Evolutionary conservation across 2,113 vertebrate species (phyloP).

Genomic region (Chaetodon auriga): DNA sequence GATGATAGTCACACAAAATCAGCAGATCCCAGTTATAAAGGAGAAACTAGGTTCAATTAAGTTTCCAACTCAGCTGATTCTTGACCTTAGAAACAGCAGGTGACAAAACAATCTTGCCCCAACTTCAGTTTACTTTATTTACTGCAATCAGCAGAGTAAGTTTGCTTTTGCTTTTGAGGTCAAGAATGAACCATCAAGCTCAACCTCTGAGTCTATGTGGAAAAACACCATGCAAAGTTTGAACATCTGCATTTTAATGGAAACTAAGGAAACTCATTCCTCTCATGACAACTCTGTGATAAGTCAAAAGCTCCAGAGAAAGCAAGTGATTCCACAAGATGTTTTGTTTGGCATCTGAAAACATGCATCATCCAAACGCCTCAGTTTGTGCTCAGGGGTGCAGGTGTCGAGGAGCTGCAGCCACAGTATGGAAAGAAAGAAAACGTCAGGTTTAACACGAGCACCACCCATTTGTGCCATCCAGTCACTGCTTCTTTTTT

Average conservation of each 20-base stretch:
- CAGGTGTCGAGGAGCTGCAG: constrained; percentile 47
- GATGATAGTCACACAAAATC: not conserved
- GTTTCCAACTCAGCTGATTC: not conserved
- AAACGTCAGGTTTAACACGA: constrained; percentile 1
- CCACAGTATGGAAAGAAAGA: constrained; percentile 15
- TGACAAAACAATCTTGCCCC: not conserved
- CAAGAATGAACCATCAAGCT: not conserved
- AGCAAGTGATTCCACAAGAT: constrained; percentile 1
- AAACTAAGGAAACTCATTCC: not conserved
- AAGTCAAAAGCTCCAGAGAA: not conserved
- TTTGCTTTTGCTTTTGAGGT: not conserved
- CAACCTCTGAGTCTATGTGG: not conserved
- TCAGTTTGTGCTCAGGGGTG: constrained; percentile 12
- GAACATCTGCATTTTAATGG: not conserved
- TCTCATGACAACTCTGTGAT: not conserved
- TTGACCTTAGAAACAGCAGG: constrained; percentile 15
- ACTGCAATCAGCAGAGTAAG: not conserved
- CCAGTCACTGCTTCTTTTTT: not conserved
- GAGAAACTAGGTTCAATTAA: not conserved
- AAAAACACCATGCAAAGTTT: not conserved
- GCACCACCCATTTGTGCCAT: constrained; percentile 15
- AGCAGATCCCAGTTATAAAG: not conserved
- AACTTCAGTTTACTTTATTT: not conserved
- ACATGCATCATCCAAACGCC: constrained; percentile 27
- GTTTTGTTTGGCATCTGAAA: constrained; percentile 41